Conservation (phyloP, 2,113 vertebrate genomes). For the Dipodomys spectabilis region DNA sequence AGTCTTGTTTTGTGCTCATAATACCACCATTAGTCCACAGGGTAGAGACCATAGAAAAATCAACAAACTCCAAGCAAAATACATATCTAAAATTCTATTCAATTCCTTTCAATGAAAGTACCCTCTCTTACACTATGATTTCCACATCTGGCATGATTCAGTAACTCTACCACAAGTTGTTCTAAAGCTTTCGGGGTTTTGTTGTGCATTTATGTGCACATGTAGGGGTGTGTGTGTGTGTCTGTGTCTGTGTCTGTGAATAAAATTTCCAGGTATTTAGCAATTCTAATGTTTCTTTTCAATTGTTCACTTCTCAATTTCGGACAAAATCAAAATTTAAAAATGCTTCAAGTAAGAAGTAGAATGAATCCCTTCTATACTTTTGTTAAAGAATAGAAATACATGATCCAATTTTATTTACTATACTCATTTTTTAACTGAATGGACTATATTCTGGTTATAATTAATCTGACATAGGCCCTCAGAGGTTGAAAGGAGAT, state of each 20-base stretch:
- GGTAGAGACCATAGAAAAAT: background rate
- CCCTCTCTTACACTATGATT: background rate
- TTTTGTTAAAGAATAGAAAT: constrained; percentile 26
- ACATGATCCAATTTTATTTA: background rate
- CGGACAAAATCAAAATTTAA: background rate
- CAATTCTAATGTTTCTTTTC: background rate
- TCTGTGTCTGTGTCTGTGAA: background rate
- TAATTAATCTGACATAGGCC: background rate
- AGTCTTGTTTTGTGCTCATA: background rate
- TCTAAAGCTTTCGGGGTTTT: background rate
- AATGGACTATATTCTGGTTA: background rate
- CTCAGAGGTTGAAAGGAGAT: background rate
- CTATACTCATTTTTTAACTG: background rate
- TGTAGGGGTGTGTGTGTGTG: no score
- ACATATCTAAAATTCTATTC: background rate
- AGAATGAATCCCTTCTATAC: background rate
- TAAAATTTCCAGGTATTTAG: background rate
- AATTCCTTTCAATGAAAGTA: background rate
- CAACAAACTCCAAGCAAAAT: background rate
- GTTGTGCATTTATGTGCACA: no score
- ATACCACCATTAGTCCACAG: background rate
- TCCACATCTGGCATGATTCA: background rate
- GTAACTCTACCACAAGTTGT: background rate
- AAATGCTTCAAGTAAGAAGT: background rate
- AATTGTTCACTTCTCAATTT: background rate